Base-by-base conservation (phyloP, 2,797 vertebrate species). In the Urophycis tenuis region DNA sequence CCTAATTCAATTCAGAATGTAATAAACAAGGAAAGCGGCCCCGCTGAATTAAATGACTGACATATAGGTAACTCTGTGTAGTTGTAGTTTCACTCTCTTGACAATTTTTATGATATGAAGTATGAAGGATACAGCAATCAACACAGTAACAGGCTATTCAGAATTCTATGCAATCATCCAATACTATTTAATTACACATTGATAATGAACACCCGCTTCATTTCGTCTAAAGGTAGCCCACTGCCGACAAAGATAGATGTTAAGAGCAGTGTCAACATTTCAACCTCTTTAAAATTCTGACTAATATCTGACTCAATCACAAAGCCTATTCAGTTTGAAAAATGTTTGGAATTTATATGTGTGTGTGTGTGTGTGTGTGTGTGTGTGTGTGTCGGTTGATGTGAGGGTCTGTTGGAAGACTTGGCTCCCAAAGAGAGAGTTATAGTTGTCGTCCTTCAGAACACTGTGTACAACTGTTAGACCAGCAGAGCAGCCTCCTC, bases 381-480 rank as follows among this genome's bases (percentile, higher is more conserved):
- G 81, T 77, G 82, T 75, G 81, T 84, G 33, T 70, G 69, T 71
- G 69, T 32, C 7, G 30, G 67, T 69, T 83, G 86, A 85, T 87
- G 81, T 69, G 64, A 29, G 64, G n/a, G 64, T 69, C n/a, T 69
- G 25, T 69, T 11, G n/a, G 64, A 10, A 69, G n/a, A 30, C 29
- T 10, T 69, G 29, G 11, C 30, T 70, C n/a, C 17, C 3, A 22
- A 60, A 70, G 25, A 70, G 17, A 31, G n/a, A 89, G 83, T 78
- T 84, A 69, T 86, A 86, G 81, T 84, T 83, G 82, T 82, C 75
- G 81, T 91, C 89, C 86, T 91, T 91, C 84, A 87, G 86, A 89
- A 88, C 83, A 88, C 88, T 89, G 79, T 80, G 90, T 88, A 90
- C 91, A 91, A 93, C 91, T 14, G 39, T 92, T 92, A 90, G 93